Base-by-base conservation (phyloP, 2,797 vertebrate species). In the Onychomys arenicola region DNA sequence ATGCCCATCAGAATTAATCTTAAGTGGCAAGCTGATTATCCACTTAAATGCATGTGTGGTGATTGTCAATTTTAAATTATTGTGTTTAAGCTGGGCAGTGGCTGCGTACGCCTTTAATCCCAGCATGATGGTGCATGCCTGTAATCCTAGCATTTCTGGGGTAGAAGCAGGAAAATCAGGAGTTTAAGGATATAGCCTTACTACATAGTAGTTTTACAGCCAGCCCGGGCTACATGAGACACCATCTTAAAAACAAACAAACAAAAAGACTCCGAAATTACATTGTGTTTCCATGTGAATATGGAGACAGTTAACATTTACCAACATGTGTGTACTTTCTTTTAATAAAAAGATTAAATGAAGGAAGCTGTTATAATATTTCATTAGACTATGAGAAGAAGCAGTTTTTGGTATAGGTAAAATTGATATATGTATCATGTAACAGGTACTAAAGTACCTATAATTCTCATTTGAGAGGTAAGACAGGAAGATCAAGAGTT, bases 341-440 rank as follows among this genome's bases (percentile, higher is more conserved):
- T 78, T 52, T 78, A 78, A 32, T 52, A 78, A 88, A 73, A 52
- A 91, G 95, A 94, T 57, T 83, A 93, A 92, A 85, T 81, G 59
- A 21, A 77, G 88, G 76, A 95, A 96, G 2, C 73, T 76, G 25
- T 89, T 93, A 32, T 13, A 93, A 34, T 65, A 96, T 87, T 93
- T 94, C 82, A 84, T 90, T 95, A 94, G 67, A 81, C 17, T 12
- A 14, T 9, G 90, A 87, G 16, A 34, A 92, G 32, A 93, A 91
- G 10, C 55, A 82, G 59, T 65, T 82, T 93, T 96, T 61, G 55
- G 23, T 86, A 11, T 84, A 82, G 63, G 40, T 89, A 43, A 87
- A 93, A 34, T 80, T 91, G 63, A n/a, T 49, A 59, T 57, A 82
- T 46, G 43, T n/a, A 27, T 46, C 37, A 65, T 40, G 9, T 43